Evolutionary conservation across 2,797 vertebrate genomes (phyloP), one percentile per base, ranked within the genome.

Genomic region (Semotilus atromaculatus): DNA sequence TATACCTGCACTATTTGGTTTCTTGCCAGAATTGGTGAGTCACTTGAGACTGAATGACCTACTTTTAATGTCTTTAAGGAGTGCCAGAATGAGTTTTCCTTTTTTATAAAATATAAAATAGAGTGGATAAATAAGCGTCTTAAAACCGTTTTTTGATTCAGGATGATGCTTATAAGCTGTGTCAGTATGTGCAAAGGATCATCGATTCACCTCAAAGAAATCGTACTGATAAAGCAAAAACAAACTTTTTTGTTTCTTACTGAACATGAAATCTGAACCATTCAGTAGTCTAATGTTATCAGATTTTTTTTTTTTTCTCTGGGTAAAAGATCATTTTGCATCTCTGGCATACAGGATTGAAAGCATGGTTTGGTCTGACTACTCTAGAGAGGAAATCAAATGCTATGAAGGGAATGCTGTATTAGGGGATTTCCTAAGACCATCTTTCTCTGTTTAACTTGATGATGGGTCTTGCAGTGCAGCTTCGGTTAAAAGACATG

Each of bases 11-110:
- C 90, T 85, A 87, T 90, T 93, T 94, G 92, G 93, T 93, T 92
- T 88, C 89, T 86, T 92, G 94, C 94, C 94, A 94, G 91, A 88
- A 88, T 90, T 91, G 91, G 92, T 95, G 94, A 95, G 93, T 96
- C 94, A 95, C 93, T 90, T 88, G 94, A 95, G 94, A 94, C 94
- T 90, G 90, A 89, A 85, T 95, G 94, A 95, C 95, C 94, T 95
- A 95, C 93, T 95, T 96, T 94, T 89, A 87, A 90, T 89, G 87
- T 93, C 93, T 93, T 94, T 88, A 64, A 92, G 90, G 93, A 93
- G 92, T 92, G 93, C 92, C 93, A 92, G 91, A 91, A 82, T 91
- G 88, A 92, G n/a, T 78, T 73, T 91, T 66, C 91, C 91, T 91
- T 92, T 82, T 76, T 91, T 92, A 88, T 94, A 92, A 92, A 88